Base-by-base conservation (phyloP, 2,797 vertebrate genomes). In the Pygocentrus nattereri region DNA sequence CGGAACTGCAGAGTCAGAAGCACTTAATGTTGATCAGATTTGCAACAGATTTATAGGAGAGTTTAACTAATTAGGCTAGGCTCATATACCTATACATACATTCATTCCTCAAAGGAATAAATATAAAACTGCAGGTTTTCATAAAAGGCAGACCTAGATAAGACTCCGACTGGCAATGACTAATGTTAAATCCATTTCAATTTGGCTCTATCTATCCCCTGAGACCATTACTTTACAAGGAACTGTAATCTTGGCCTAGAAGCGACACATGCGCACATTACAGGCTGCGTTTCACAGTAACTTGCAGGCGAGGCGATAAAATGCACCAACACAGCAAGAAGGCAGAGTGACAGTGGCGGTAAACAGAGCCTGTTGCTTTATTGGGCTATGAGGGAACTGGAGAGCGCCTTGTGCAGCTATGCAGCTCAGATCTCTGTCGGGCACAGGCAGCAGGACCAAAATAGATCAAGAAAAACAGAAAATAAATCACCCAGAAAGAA, bases 311-410 rank as follows among this genome's bases (percentile, higher is more conserved):
- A 76, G 76, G 83, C 78, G 73, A 87, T 90, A 91, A 93, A 94
- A 94, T 92, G 91, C 85, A 92, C 92, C 89, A 93, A 90, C 92
- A 88, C 93, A 95, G 94, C 93, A 92, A 92, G 90, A 92, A 88
- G 87, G 84, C 75, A 82, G 88, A 87, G 65, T 71, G 88, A 92
- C 90, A 89, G 87, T 81, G 86, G 50, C 90, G 49, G 93, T 93
- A 94, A 95, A 91, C 87, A 81, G 91, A 94, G 89, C 91, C 87
- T 85, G 91, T 90, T 91, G 85, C 93, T 93, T 94, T 92, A 91
- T 92, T 93, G 91, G 92, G 91, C 80, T 84, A 90, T 84, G 89
- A 90, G 91, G 92, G 90, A 93, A 93, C 89, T 88, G 90, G 92
- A 93, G 92, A 93, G 89, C 90, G 85, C 81, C 85, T 70, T 56